Base-by-base conservation (phyloP, 2,888 invertebrate genomes). In the Nematopogon swammerdamellus region DNA sequence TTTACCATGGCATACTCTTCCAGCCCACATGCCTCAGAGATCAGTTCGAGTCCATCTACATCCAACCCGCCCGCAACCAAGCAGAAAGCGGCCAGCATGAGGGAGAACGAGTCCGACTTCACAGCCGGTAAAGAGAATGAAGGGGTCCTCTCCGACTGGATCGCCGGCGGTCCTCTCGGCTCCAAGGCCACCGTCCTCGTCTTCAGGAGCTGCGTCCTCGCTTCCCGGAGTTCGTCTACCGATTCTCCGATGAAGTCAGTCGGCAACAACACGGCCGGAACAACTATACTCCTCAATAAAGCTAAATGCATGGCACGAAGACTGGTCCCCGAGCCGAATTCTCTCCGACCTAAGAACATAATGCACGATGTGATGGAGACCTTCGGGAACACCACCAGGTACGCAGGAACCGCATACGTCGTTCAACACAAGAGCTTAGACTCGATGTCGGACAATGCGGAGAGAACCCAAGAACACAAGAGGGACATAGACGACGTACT, bases 161-260 rank as follows among this genome's bases (percentile, higher is more conserved):
- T 85, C 49, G 77, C 82, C 29, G 84, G 84, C 49, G 85, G 85
- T 17, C 76, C 72, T 20, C 58, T 84, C 55, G 88, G 88, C 18
- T 81, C 85, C 2, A 84, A 83, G 51, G 84, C 81, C 49, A 82
- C 87, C 3, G 82, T 87, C 46, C 73, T 89, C 49, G 80, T 88
- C 46, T 89, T 89, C 68, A 76, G 86, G 58, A 86, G 87, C 59
- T 82, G 83, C 55, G 85, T 85, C 45, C 68, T 86, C 54, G 85
- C 85, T 1, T 61, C 65, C 1, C 57, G 67, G 18, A 70, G 72
- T 1, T 72, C 76, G 0, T 73, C 75, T 50, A 68, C 70, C 72
- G 82, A 71, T 57, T 82, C 66, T 1, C 61, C 72, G 52, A 82
- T 70, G 45, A 75, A 70, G 58, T 68, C 68, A 0, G 65, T 64